Conservation (phyloP, 53 echinoderm and acorn worm genomes). For the Paracentrotus lividus region DNA sequence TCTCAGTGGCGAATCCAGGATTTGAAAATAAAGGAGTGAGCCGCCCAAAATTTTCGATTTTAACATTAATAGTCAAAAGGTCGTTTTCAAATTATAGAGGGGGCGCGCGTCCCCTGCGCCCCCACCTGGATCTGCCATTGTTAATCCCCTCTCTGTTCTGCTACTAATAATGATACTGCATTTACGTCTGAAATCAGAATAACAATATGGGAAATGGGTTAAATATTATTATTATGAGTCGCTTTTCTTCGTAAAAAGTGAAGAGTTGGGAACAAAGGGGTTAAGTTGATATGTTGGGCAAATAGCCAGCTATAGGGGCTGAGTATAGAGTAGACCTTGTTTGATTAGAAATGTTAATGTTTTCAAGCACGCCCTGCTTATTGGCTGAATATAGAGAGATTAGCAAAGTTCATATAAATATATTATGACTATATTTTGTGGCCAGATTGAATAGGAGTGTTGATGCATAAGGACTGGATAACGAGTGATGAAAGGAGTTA, state of each 20-base stretch:
- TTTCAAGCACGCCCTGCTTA: constrained; percentile 38
- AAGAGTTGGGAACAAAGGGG: too few relatives aligned
- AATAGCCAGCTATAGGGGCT: constrained; percentile 3
- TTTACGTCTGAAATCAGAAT: neutral
- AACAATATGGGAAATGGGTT: neutral
- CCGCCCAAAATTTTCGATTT: too few relatives aligned
- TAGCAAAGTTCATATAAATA: constrained; percentile 17
- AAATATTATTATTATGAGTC: neutral
- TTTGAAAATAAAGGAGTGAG: too few relatives aligned
- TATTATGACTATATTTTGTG: neutral
- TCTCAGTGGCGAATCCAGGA: too few relatives aligned
- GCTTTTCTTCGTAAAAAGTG: neutral
- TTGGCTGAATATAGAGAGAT: constrained; percentile 7
- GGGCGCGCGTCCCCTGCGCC: too few relatives aligned
- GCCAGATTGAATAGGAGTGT: neutral
- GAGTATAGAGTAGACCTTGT: neutral
- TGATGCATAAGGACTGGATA: neutral
- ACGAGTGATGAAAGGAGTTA: neutral
- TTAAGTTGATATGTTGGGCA: too few relatives aligned
- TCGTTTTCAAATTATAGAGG: too few relatives aligned
- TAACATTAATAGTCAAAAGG: too few relatives aligned
- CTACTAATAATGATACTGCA: too few relatives aligned
- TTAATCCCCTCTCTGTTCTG: too few relatives aligned
- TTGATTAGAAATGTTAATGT: neutral
- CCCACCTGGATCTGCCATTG: too few relatives aligned